Conservation (phyloP, 2,797 vertebrate species). For the Rhinichthys osculus region DNA sequence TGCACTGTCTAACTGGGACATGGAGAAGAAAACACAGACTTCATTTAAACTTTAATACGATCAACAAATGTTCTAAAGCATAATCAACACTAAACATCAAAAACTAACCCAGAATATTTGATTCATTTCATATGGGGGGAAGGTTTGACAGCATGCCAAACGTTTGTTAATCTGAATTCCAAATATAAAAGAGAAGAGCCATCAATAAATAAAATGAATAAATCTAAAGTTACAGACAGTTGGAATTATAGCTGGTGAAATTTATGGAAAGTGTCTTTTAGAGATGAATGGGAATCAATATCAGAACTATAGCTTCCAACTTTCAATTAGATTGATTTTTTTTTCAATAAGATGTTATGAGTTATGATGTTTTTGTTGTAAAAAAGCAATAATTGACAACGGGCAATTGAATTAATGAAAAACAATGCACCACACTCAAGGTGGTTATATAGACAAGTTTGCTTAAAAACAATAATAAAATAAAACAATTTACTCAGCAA, state of each 20-base stretch:
- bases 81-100: slow-evolving; percentile 28
- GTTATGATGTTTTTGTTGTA: background rate
- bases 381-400: background rate
- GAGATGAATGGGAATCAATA: background rate
- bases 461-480: background rate
- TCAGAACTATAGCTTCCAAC: background rate
- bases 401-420: background rate
- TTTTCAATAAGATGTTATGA: background rate
- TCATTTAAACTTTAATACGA: slow-evolving; percentile 25
- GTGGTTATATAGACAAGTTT: background rate
- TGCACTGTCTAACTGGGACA: slow-evolving; percentile 26
- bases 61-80: slow-evolving; percentile 22
- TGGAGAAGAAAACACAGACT: slow-evolving; percentile 21
- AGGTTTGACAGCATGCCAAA: slow-evolving; percentile 22
- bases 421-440: background rate
- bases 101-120: slow-evolving; percentile 16
- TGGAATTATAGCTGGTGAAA: background rate
- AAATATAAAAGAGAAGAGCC: slow-evolving; percentile 12
- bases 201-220: slow-evolving; percentile 11
- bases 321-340: background rate
- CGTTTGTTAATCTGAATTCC: slow-evolving; percentile 22
- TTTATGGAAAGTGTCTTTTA: slow-evolving; percentile 3
- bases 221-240: background rate
- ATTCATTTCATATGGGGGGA: slow-evolving; percentile 20
- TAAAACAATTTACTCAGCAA: background rate